Percentiles rank a stretch among this genome's conserved stretches.
Evolutionary conservation across 2,113 vertebrate genomes (phyloP).

Genomic region (Hippocampus abdominalis): DNA sequence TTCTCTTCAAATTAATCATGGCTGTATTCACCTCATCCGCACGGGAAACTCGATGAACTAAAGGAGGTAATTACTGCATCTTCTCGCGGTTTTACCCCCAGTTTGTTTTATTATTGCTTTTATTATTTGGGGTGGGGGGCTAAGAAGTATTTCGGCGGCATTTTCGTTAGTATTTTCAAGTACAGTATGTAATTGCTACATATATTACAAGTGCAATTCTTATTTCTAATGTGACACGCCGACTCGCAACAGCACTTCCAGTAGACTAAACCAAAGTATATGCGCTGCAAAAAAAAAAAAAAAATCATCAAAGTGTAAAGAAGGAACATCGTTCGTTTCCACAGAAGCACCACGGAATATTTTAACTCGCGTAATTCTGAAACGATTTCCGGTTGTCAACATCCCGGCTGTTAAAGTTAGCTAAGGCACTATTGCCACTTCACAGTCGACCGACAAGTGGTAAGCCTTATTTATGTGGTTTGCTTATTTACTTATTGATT

Average conservation of each 20-base stretch:
- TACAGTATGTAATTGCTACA: neutral
- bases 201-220: neutral
- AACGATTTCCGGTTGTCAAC: conserved; percentile 52
- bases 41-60: neutral
- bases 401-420: conserved; percentile 45
- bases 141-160: neutral
- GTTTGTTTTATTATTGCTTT: too few relatives aligned
- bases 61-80: neutral
- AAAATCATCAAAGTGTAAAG: neutral
- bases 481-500: fast-evolving
- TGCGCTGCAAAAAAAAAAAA: neutral
- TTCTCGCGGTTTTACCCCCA: neutral
- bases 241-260: neutral
- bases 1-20: neutral
- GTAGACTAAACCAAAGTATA: neutral
- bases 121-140: too few relatives aligned
- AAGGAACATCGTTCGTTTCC: neutral
- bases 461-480: conserved; percentile 29
- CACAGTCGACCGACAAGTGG: conserved; percentile 26
- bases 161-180: neutral
- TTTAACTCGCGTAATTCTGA: conserved; percentile 7
- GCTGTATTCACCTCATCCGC: neutral
- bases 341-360: conserved; percentile 31
- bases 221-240: neutral
- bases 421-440: conserved; percentile 24